Base-by-base conservation (phyloP, 2,113 vertebrate species). In the Eclectus roratus region DNA sequence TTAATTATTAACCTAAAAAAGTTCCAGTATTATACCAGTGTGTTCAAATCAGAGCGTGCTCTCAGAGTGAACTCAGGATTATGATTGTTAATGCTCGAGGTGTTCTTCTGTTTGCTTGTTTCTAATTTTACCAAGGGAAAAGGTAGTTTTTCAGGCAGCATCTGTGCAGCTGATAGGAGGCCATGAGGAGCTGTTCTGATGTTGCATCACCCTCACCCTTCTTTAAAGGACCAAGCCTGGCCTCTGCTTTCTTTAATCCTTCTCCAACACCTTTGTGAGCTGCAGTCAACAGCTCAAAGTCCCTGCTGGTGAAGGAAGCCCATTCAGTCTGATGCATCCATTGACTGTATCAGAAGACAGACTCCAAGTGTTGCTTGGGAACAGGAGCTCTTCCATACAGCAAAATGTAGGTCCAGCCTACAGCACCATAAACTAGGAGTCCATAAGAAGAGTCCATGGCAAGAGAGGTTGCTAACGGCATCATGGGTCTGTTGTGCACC, bases 1-100 rank as follows among this genome's bases (percentile, higher is more conserved):
- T 97, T 96, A 94, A 97, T 97, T 96, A 96, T 96, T 96, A 95
- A 96, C 76, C 46, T 76, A 39, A 88, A 85, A 73, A 86, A 64
- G 60, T 81, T 80, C 64, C 55, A 46, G 47, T 50, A 27, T 74
- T 87, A 91, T 83, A 94, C 64, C 80, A 78, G 72, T 0, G 0
- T 28, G 80, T 46, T 91, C 27, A 82, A 86, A 93, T 58, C 85
- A 31, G 33, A 88, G 49, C 8, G 15, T 39, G 61, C 52, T 89
- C 83, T 85, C 82, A 4, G 9, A 86, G n/a, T 53, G 81, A 91
- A 90, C 92, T 71, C 70, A 80, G 85, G 70, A 80, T 74, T 80
- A 44, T 17, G 61, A 56, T 18, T 90, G 60, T 37, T 84, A 83
- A 86, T 89, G 83, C 92, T 93, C 44, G 27, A 49, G 37, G 47